A percentile compares a stretch with the other conserved stretches of the same genome.
Evolutionary conservation across 2,797 vertebrate species (phyloP).

Genomic region (Australoheros facetus): DNA sequence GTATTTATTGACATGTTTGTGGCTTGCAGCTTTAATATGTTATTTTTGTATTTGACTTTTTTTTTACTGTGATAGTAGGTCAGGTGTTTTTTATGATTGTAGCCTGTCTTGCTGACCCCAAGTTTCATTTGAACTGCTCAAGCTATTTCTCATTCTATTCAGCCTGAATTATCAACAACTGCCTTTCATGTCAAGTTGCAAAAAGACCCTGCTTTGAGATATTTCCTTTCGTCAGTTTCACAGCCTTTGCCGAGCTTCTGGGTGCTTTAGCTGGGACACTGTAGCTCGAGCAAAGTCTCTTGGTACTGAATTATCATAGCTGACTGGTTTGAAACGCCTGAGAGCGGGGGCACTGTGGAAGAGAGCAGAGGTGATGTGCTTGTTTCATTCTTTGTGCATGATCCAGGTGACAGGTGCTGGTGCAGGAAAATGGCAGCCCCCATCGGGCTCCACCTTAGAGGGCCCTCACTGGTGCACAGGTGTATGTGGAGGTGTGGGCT

Average conservation of each 20-base stretch:
- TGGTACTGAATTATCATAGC: constrained; percentile 62
- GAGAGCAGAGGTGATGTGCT: constrained; percentile 49
- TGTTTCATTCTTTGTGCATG: constrained; percentile 51
- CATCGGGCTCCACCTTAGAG: constrained; percentile 59
- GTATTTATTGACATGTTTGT: background rate
- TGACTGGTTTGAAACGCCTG: constrained; percentile 55
- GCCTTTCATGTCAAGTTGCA: constrained; percentile 2
- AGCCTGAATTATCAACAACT: background rate
- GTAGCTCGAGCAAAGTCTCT: constrained; percentile 36
- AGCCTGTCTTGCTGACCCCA: background rate
- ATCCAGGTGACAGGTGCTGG: constrained; percentile 76
- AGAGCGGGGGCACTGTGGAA: background rate
- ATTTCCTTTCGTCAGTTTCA: constrained; percentile 30
- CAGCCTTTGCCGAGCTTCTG: constrained; percentile 13
- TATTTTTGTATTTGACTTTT: background rate
- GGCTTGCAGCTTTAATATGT: background rate
- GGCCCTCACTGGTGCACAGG: constrained; percentile 34
- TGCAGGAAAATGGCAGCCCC: constrained; percentile 72
- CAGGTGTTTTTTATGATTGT: background rate
- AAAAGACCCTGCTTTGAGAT: background rate
- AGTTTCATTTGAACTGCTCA: background rate
- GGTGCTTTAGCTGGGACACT: constrained; percentile 33
- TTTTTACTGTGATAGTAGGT: background rate
- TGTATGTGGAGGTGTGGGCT: constrained; percentile 36
- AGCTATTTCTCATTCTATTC: background rate